Base-by-base conservation (phyloP, 2,797 vertebrate species). In the Mergus octosetaceus region DNA sequence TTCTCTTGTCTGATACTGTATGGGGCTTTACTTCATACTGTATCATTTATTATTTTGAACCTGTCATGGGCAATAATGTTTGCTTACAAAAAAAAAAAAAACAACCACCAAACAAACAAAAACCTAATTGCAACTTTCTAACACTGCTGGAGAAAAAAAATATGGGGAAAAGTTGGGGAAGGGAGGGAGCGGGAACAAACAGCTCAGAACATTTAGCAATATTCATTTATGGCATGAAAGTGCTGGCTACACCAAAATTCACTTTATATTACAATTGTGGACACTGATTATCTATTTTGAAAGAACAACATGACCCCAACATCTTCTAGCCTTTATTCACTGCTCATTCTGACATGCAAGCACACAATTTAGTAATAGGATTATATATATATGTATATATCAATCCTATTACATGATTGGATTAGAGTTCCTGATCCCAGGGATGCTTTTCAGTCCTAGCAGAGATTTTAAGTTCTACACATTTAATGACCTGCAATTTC, bases 381-480 rank as follows among this genome's bases (percentile, higher is more conserved):
- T 97, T 94, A 93, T 93, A 94, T 92, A 93, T 95, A 41, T 51
- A 93, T 79, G 86, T 94, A 94, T 94, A 38, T 57, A 92, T 73
- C 88, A 94, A 94, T 94, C 90, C 86, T 92, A 93, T 92, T 94
- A 94, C 56, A 70, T 6, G 61, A 95, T 73, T 0, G 60, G 90
- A 95, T 97, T 97, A 95, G n/a, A 34, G 51, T 27, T 87, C 61
- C 56, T 92, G 43, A 92, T 95, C 64, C 70, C n/a, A 90, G 68
- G 90, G 71, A 90, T 89, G 80, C 41, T 89, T 89, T 93, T 90
- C 57, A 85, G 25, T 30, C 58, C 62, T 70, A 86, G 80, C 21
- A 91, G n/a, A 54, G 73, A 78, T 92, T 94, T 89, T 65, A 85
- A 10, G 64, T 39, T 13, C 47, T 28, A 13, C 32, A 81, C 43